These are phyloP conservation scores for Portevinia maculata DNA, from an alignment of 2,888 invertebrate species.

Conservation along the genomic window DNA sequence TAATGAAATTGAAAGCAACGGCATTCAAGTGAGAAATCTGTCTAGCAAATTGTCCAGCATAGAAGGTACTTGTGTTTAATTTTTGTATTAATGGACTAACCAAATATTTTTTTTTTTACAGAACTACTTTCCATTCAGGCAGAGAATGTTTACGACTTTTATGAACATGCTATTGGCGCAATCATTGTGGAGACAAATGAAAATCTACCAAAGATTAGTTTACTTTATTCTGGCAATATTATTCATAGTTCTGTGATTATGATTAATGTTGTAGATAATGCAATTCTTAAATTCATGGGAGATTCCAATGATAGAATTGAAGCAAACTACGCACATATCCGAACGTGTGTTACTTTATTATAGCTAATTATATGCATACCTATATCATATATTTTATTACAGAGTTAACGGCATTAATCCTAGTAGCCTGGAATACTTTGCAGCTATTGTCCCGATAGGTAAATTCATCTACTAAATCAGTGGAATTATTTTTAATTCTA, in stretches of 20 bases:
- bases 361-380: not conserved
- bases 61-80: constrained; percentile 23
- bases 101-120: constrained; percentile 47
- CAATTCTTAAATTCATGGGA: constrained; percentile 80
- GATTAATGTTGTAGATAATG: constrained; percentile 83
- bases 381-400: not conserved
- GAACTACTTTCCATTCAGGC: constrained; percentile 78
- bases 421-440: constrained; percentile 79
- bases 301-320: constrained; percentile 75
- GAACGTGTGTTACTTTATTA: constrained; percentile 71
- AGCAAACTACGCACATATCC: constrained; percentile 78
- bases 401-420: constrained; percentile 78
- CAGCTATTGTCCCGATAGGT: constrained; percentile 79
- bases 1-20: constrained; percentile 76
- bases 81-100: not conserved
- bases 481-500: not conserved
- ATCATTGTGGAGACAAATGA: constrained; percentile 75
- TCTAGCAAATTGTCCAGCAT: constrained; percentile 36
- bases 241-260: constrained; percentile 84
- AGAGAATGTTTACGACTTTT: constrained; percentile 79
- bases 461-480: constrained; percentile 2
- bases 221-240: constrained; percentile 83
- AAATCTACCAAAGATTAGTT: constrained; percentile 76
- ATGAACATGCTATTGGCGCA: constrained; percentile 80
- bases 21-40: constrained; percentile 75